Percentiles rank a stretch among this genome's conserved stretches.
Evolutionary conservation across 2,797 vertebrate species (phyloP).

Genomic region (Podarcis lilfordi): DNA sequence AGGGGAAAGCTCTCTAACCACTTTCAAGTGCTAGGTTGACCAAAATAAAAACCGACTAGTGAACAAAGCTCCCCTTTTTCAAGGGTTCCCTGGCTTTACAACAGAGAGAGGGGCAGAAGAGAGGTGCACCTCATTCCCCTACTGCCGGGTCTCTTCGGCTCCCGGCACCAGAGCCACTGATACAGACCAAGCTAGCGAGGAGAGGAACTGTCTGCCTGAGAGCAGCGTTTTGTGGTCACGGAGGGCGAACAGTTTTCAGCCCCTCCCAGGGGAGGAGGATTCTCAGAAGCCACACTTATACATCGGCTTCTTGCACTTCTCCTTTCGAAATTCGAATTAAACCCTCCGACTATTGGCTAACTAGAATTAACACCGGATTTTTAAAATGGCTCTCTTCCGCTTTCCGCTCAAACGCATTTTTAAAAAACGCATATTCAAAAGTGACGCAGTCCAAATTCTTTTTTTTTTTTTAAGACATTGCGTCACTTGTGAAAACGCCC

Average conservation of each 20-base stretch:
- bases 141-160: neutral
- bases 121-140: too few species aligned
- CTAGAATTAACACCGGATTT: neutral
- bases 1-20: neutral
- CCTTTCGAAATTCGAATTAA: neutral
- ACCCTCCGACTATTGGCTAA: neutral
- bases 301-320: neutral
- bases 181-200: too few species aligned
- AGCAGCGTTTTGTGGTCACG: neutral
- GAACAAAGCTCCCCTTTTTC: too few species aligned
- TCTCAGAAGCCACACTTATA: too few species aligned
- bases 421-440: neutral
- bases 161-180: neutral
- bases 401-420: neutral
- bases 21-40: neutral
- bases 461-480: neutral
- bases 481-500: neutral
- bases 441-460: neutral
- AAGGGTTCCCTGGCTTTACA: too few species aligned
- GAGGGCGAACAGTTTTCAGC: too few species aligned
- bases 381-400: conserved; percentile 18
- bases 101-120: neutral
- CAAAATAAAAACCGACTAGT: neutral
- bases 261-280: neutral
- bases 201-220: too few species aligned